Conservation (phyloP, 2,888 invertebrate genomes). For the Torymus aiolomorphi region DNA sequence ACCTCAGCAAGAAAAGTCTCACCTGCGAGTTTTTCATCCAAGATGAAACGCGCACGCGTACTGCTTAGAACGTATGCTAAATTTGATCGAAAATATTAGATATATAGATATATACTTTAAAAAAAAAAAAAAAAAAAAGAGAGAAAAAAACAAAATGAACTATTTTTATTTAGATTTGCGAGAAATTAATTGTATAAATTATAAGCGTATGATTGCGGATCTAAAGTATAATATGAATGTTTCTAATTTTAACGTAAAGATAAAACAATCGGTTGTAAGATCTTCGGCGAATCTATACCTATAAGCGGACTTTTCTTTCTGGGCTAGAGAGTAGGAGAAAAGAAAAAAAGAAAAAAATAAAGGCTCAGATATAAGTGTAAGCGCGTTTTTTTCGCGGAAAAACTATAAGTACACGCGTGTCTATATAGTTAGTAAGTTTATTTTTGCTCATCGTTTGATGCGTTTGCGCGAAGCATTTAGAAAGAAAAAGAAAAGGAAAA, state of each 20-base stretch:
- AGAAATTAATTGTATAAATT: no score
- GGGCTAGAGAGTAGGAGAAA: constrained; percentile 19
- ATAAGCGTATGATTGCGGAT: no score
- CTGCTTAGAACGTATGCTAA: background rate
- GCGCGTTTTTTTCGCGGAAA: background rate
- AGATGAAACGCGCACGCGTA: background rate
- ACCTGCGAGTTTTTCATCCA: constrained; percentile 5
- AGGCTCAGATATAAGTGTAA: background rate
- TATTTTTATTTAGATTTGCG: no score
- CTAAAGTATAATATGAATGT: no score
- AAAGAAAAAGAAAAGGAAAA: background rate
- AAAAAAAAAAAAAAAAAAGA: no score
- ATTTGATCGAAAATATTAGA: no score
- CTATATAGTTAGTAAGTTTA: constrained; percentile 32
- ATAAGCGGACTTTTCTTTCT: constrained; percentile 50
- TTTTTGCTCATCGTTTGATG: background rate
- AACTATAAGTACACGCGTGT: constrained; percentile 3
- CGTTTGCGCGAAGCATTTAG: constrained; percentile 7
- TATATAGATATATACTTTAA: no score
- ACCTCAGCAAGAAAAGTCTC: constrained; percentile 37
- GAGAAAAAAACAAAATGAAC: no score
- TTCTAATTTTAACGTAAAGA: no score
- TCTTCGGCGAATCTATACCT: background rate
- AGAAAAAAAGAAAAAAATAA: background rate
- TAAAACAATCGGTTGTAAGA: no score